Evolutionary conservation across 2,113 vertebrate species (phyloP), one percentile per base, ranked within the genome.

Genomic region (Origma solitaria): DNA sequence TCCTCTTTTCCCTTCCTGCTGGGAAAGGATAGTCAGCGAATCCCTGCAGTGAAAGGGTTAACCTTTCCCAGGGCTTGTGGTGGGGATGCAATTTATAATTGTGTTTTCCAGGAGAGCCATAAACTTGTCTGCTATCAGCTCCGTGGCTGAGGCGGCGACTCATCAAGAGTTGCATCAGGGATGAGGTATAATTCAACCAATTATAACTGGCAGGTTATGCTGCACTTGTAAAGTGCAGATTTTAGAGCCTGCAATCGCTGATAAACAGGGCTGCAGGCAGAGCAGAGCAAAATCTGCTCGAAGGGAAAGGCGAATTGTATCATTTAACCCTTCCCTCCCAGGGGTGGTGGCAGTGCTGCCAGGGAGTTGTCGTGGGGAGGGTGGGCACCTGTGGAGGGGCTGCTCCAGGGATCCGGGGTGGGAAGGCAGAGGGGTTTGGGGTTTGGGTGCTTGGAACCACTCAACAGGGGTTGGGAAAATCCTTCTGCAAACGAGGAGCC

Each of bases 191-290:
- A 96, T 97, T 96, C 94, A 96, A 88, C 76, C 96, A 93, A 95
- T 96, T 97, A 95, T 76, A 92, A 84, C 85, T 62, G 95, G 94
- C 94, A 97, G 94, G 94, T 96, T 95, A n/a, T 93, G 97, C 91
- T 95, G 95, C 95, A 71, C 95, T 93, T 75, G 92, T 90, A 93
- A 95, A 96, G 92, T 65, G 94, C 7, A 8, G 85, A 20, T 95
- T 96, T 94, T 96, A 96, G 95, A 97, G 95, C 87, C 95, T 97
- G 92, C 95, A 95, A 92, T 87, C 82, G 93, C 90, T 94, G 96
- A 96, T 96, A 96, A 95, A 88, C 93, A 92, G 89, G 49, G 69
- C 86, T 95, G 90, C 77, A 57, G 82, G 87, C 73, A 92, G 70
- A 84, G 92, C 73, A 25, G 57, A 88, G 91, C 85, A 30, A 25